Evolutionary conservation across 2,888 invertebrate genomes (phyloP).

Genomic region (Coremacera marginata): DNA sequence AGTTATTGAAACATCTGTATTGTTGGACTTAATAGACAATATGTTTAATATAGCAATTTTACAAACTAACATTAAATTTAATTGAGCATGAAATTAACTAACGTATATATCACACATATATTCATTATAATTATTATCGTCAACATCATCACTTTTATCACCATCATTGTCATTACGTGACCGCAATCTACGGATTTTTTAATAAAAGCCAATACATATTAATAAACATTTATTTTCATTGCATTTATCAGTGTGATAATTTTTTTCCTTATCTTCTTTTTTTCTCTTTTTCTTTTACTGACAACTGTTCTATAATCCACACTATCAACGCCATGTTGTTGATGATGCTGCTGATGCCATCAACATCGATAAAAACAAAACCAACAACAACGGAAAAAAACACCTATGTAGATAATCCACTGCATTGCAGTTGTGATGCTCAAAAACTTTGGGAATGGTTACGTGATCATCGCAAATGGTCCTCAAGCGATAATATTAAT

Average conservation of each 20-base stretch:
- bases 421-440: slow-evolving; percentile 90
- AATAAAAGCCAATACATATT: slow-evolving; percentile 18
- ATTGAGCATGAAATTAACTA: slow-evolving; percentile 18
- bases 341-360: slow-evolving; percentile 11
- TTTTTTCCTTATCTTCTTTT: slow-evolving; percentile 8
- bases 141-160: not conserved
- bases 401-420: slow-evolving; percentile 80
- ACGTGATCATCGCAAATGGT: slow-evolving; percentile 83
- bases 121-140: no score
- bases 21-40: not conserved
- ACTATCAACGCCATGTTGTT: slow-evolving; percentile 18
- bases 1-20: not conserved
- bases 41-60: not conserved
- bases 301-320: not conserved
- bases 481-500: slow-evolving; percentile 64
- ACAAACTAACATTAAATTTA: slow-evolving; percentile 13
- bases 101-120: not conserved
- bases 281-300: not conserved
- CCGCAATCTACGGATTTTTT: slow-evolving; percentile 39
- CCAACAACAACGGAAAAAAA: slow-evolving; percentile 32
- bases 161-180: not conserved
- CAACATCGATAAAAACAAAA: slow-evolving; percentile 25
- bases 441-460: slow-evolving; percentile 95
- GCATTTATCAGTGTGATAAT: not conserved
- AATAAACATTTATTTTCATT: slow-evolving; percentile 38